Evolutionary conservation across 1,140 invertebrate species (phyloP), one percentile per base, ranked within the genome.

Genomic region (Pygmarrhopalites habei): DNA sequence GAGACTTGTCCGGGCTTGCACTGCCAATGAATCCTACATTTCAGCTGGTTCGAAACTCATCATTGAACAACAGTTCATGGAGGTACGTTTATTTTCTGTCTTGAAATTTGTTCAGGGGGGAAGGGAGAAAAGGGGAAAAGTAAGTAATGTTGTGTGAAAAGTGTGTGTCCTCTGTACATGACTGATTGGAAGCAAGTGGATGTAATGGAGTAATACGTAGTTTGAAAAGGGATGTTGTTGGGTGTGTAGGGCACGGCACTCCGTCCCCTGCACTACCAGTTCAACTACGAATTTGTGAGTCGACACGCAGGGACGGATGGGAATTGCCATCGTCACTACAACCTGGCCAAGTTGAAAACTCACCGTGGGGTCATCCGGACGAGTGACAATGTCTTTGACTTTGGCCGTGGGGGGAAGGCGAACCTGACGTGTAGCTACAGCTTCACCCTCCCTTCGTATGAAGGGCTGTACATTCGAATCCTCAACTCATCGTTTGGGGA

Each of bases 331-430:
- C 64, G 67, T 15, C 60, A 64, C 43, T 71, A 51, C 62, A 17
- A 55, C 39, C 41, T 59, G 28, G 17, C 49, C 26, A 68, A 69
- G 55, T 65, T 60, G 64, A 69, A 64, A 29, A 19, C 14, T 25
- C 53, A 76, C 77, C 29, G 77, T 80, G 86, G 87, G 2, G 77
- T 81, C 21, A 77, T 90, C 23, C 79, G 78, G 5, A 82, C 85
- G n/a, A 85, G 83, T 19, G 75, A 84, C 19, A 89, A 90, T 71
- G 83, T 88, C 1, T 84, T 89, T 66, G 79, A 89, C 21, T 89
- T 84, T 68, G 88, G 88, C 0, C 77, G 87, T 19, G 88, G 88
- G 0, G 87, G 88, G 4, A 82, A 82, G n/a, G 78, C 75, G 30
- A 82, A 84, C 61, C 72, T 90, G n/a, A 82, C 85, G 29, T 90